These are phyloP conservation scores for Datnioides undecimradiatus DNA, from an alignment of 2,113 vertebrate species.

Conservation along the genomic window DNA sequence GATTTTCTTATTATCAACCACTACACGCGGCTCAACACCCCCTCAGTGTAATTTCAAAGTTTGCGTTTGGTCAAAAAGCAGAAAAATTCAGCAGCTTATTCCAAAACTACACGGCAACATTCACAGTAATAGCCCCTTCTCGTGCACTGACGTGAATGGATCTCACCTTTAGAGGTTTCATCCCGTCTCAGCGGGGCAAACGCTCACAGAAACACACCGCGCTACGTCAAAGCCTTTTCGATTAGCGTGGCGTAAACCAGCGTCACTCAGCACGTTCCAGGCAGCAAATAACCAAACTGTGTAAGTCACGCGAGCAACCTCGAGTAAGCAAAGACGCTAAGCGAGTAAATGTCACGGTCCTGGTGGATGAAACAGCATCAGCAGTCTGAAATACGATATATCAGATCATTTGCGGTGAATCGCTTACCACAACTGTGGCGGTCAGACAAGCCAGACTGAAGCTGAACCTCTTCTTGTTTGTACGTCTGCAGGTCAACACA, in stretches of 20 bases:
- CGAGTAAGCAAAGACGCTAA: background rate
- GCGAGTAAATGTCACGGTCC: background rate
- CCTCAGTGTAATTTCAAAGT: background rate
- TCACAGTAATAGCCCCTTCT: background rate
- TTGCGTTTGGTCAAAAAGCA: conserved; percentile 2
- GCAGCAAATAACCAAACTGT: conserved; percentile 8
- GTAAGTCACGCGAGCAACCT: background rate
- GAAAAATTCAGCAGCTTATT: background rate
- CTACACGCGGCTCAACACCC: background rate
- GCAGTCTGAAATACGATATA: background rate
- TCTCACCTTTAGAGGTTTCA: conserved; percentile 7
- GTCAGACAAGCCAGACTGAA: background rate
- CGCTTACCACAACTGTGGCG: background rate
- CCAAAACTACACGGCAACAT: background rate
- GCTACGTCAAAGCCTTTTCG: conserved; percentile 9
- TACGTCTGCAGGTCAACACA: no score
- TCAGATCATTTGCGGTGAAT: background rate
- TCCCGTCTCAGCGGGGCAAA: conserved; percentile 29
- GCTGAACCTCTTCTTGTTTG: no score
- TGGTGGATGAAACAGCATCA: background rate
- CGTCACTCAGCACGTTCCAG: conserved; percentile 12
- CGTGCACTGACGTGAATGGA: background rate
- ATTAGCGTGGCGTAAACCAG: conserved; percentile 12
- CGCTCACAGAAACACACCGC: background rate
- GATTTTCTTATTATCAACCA: background rate